Evolutionary conservation across 2,888 invertebrate species (phyloP), one percentile per base, ranked within the genome.

Genomic region (Myathropa florea): DNA sequence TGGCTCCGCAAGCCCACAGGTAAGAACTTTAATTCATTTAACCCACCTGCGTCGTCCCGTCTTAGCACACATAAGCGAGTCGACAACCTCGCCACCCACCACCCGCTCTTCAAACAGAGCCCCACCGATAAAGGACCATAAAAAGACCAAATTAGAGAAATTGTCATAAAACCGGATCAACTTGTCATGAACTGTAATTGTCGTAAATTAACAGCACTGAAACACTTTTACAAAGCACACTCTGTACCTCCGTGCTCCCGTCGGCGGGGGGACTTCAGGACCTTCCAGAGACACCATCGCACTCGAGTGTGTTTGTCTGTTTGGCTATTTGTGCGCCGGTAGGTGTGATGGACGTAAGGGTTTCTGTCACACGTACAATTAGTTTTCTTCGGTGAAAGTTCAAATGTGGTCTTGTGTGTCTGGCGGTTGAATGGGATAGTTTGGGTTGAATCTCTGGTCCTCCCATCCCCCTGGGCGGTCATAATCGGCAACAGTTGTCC

Each of bases 131-230:
- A 82, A 77, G 78, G 73, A 83, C 86, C 78, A 83, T 86, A 88
- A 83, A 88, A 85, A 88, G 77, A 81, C 83, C 83, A 88, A 88
- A 88, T 88, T 88, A 88, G 88, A 78, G 80, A 73, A 88, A 88
- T 88, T 85, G 88, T 88, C 88, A 88, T 88, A 88, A 88, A 88
- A 88, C 77, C 88, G 88, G 88, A 88, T 88, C 88, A 88, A 88
- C 85, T 88, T 88, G 88, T 88, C 88, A 88, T 86, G 88, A 88
- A 87, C 83, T 80, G 88, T 88, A 88, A 88, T 88, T 88, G 88
- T 88, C 88, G 88, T 88, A 88, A 88, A 88, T 88, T 88, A 88
- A 88, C 84, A 88, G 77, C 79, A 84, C 83, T 80, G 83, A 88
- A 86, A 83, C 86, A 83, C 83, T 83, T 79, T 82, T 82, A 68